phyloP scores from a whole-genome alignment of 2,888 invertebrate genomes.

The Andrena minutula region DNA sequence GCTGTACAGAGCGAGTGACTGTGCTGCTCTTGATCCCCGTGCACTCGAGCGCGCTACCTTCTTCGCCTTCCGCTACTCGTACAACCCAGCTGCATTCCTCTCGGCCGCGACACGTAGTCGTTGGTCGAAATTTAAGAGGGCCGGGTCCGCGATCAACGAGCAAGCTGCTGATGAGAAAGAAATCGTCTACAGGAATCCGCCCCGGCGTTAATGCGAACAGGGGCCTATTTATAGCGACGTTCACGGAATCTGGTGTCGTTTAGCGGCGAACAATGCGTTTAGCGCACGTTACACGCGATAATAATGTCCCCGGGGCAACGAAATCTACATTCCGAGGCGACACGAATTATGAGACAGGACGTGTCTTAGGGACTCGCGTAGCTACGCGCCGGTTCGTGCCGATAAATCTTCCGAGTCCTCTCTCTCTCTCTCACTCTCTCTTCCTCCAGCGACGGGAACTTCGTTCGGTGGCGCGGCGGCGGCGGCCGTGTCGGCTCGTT shows the following conservation, averaged over 20 bases:
- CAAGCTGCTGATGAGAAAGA: background rate
- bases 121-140: no score
- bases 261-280: constrained; percentile 57
- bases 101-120: no score
- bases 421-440: constrained; percentile 2
- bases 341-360: constrained; percentile 62
- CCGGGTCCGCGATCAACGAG: no score
- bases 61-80: no score
- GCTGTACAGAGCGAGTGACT: no score
- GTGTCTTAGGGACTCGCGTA: constrained; percentile 47
- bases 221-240: constrained; percentile 38
- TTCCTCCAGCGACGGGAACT: constrained; percentile 43
- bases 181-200: background rate
- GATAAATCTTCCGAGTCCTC: constrained; percentile 75
- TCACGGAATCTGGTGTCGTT: constrained; percentile 46
- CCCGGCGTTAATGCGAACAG: constrained; percentile 4
- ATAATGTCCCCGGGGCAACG: constrained; percentile 52
- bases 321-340: constrained; percentile 62
- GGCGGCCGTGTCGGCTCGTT: constrained; percentile 70
- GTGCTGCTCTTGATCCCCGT: no score
- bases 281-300: constrained; percentile 56
- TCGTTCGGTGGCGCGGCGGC: constrained; percentile 49
- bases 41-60: no score
- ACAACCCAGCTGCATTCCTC: no score
- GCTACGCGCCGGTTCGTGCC: constrained; percentile 52